Base-by-base conservation (phyloP, 1,140 invertebrate species). In the Drosophila tropicalis region DNA sequence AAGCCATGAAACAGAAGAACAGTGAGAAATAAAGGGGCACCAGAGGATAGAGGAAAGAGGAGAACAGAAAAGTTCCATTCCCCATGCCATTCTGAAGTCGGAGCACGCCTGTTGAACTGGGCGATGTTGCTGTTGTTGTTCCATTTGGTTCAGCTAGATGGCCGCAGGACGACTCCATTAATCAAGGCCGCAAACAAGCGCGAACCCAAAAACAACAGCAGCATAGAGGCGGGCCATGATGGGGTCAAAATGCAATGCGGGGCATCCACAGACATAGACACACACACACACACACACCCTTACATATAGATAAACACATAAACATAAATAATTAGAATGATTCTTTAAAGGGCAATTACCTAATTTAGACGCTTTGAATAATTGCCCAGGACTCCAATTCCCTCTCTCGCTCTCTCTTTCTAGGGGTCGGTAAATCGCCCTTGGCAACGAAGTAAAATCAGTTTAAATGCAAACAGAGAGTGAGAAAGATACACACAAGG, bases 281-380 rank as follows among this genome's bases (percentile, higher is more conserved):
- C 32, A 70, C 60, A 63, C 47, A 69, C 55, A 47, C 19, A 77
- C 41, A 70, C 58, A 60, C 54, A 69, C 36, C 61, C 19, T 29
- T 34, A 47, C 47, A 67, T 41, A 44, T 17, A 77, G 15, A 32
- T 25, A 36, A 12, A 58, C 71, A 67, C 73, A 84, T 84, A 89
- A 81, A 80, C 85, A 89, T 89, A 90, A 90, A 89, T 89, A 89
- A 89, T 90, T 90, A 81, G 85, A 79, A 81, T 78, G 84, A 90
- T 90, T 90, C 84, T 89, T 89, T 90, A 89, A 89, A 90, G 85
- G 84, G 80, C 84, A 89, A 89, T 89, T 89, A 90, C 81, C 84
- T 90, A 89, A 84, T 89, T 89, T 89, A 76, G 71, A 81, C 77
- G 84, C 84, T 90, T 79, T 89, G 84, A 89, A 89, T 89, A 89